A percentile compares a stretch with the other conserved stretches of the same genome.
These are phyloP conservation scores for Nestor notabilis DNA, from an alignment of 2,113 vertebrate genomes.

Conservation along the genomic window DNA sequence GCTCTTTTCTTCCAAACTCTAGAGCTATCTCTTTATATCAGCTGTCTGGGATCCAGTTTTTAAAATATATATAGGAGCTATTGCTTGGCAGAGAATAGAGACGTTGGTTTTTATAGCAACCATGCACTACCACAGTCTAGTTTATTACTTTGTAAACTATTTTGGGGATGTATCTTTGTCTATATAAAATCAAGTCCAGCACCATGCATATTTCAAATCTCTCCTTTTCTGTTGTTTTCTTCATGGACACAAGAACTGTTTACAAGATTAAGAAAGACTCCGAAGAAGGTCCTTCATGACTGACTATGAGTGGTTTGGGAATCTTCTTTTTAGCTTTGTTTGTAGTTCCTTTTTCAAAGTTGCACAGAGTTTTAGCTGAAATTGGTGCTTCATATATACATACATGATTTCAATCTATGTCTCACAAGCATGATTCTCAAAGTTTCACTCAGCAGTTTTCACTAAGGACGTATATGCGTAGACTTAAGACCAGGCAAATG, in stretches of 20 bases:
- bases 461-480: neutral
- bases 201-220: neutral
- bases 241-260: neutral
- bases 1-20: neutral
- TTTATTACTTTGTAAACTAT: neutral
- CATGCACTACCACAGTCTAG: neutral
- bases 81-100: neutral
- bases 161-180: neutral
- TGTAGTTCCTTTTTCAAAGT: neutral
- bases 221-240: neutral
- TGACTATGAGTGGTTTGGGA: neutral
- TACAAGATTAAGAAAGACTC: neutral
- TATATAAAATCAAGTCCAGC: neutral
- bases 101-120: neutral
- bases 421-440: neutral
- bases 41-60: constrained; percentile 11
- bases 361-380: neutral
- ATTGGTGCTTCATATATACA: neutral
- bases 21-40: constrained; percentile 7
- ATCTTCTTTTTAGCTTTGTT: neutral
- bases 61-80: neutral
- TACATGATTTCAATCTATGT: neutral
- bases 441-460: neutral
- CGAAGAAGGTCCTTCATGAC: neutral
- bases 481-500: neutral